Base-by-base conservation (phyloP, 2,113 vertebrate species). In the Plotosus lineatus region DNA sequence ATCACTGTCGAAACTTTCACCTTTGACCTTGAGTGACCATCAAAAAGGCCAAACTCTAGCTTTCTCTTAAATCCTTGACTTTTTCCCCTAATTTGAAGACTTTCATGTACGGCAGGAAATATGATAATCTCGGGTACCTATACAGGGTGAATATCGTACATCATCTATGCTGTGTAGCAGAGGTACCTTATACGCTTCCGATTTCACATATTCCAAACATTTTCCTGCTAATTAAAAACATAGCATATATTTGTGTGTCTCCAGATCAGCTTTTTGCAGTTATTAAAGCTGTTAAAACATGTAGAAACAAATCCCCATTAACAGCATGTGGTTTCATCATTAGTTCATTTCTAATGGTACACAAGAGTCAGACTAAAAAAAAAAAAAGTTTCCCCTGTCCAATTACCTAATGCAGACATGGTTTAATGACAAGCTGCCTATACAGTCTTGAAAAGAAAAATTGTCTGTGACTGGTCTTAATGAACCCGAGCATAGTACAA, bases 351-450 rank as follows among this genome's bases (percentile, higher is more conserved):
- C 69, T 31, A 50, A 73, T 73, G 6, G 5, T 46, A 42, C 28
- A n/a, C 68, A 55, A 75, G 51, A 36, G 17, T 10, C 21, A 36
- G 51, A 74, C 17, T 55, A 75, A 55, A 21, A 40, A 73, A 55
- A 21, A 40, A 73, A 73, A 73, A 73, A 50, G 46, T 73, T 73
- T 55, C 23, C 46, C 6, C 26, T 51, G 69, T 73, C 46, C 69
- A 73, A 73, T 73, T 73, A 73, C 42, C 11, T 14, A 19, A 23
- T 46, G 42, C 42, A 11, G 6, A 14, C 50, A 75, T 11, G 14
- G 50, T 55, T 75, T 78, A 78, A 78, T 78, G 58, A 77, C 44
- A 65, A 75, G 46, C 58, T 63, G 56, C 31, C 75, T 48, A 33
- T 63, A 56, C 77, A 28, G 44, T 44, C 36, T 42, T n/a, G 33